These are phyloP conservation scores for Polymixis lichenea DNA, from an alignment of 2,888 invertebrate genomes.

Conservation along the genomic window DNA sequence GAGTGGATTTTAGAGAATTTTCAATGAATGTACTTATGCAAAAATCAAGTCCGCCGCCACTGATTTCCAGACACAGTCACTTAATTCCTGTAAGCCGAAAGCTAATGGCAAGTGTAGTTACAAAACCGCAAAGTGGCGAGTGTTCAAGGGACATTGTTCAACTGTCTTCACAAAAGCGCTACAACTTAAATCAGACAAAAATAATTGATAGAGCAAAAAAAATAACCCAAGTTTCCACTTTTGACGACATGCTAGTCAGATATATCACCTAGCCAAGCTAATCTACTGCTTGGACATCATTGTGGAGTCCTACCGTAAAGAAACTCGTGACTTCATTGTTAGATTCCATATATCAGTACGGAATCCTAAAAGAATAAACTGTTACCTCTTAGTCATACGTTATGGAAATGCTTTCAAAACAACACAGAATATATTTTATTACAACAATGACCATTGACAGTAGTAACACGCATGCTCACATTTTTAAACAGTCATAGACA, in stretches of 20 bases:
- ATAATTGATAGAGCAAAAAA: neutral
- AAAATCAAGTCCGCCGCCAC: neutral
- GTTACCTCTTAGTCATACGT: neutral
- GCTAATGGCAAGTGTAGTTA: neutral
- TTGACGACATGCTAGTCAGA: neutral
- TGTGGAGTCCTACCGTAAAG: neutral
- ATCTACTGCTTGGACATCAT: neutral
- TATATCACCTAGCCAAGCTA: neutral
- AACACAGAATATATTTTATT: constrained; percentile 24
- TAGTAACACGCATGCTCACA: constrained; percentile 24
- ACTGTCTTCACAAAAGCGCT: neutral
- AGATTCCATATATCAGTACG: neutral
- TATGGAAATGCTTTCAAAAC: constrained; percentile 3
- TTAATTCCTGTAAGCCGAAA: neutral
- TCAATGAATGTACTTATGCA: neutral
- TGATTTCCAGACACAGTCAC: too few species aligned
- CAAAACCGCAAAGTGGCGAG: neutral
- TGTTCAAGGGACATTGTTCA: neutral
- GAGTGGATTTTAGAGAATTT: neutral
- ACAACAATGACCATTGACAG: constrained; percentile 53
- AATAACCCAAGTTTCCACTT: neutral
- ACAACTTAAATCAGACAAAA: neutral
- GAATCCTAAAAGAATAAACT: neutral
- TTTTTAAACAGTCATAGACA: constrained; percentile 51
- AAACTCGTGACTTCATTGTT: neutral